These are phyloP conservation scores for Hydropsyche tenuis DNA, from an alignment of 1,140 invertebrate species.

Conservation along the genomic window DNA sequence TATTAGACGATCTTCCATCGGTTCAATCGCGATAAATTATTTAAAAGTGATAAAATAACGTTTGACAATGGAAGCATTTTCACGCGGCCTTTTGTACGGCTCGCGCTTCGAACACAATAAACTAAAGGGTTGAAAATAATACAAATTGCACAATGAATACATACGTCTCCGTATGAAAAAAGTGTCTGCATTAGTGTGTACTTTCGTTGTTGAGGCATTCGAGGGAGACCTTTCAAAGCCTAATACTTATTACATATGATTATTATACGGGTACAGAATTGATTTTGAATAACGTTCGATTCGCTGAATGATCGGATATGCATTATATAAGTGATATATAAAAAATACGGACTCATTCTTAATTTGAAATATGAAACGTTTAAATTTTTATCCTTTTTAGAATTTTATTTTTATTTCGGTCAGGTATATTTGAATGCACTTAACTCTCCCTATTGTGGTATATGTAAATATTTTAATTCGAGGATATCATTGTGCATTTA, in stretches of 20 bases:
- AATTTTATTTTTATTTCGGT: too few relatives aligned
- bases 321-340: background rate
- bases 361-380: background rate
- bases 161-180: background rate
- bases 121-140: constrained; percentile 47
- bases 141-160: constrained; percentile 43
- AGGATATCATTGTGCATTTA: background rate
- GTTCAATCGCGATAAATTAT: too few relatives aligned
- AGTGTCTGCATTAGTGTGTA: background rate
- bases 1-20: too few relatives aligned
- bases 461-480: background rate
- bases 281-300: constrained; percentile 45
- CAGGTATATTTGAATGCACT: too few relatives aligned
- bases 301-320: background rate
- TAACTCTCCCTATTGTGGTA: too few relatives aligned
- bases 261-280: constrained; percentile 49
- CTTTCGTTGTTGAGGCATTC: constrained; percentile 32
- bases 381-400: too few relatives aligned
- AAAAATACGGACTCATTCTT: background rate
- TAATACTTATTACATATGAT: constrained; percentile 41
- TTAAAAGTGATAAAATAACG: too few relatives aligned
- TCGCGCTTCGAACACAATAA: constrained; percentile 16
- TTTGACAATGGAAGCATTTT: constrained; percentile 34
- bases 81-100: constrained; percentile 33
- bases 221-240: constrained; percentile 26